Evolutionary conservation across 2,113 vertebrate species (phyloP).

Genomic region (Drymodes brunneopygia): DNA sequence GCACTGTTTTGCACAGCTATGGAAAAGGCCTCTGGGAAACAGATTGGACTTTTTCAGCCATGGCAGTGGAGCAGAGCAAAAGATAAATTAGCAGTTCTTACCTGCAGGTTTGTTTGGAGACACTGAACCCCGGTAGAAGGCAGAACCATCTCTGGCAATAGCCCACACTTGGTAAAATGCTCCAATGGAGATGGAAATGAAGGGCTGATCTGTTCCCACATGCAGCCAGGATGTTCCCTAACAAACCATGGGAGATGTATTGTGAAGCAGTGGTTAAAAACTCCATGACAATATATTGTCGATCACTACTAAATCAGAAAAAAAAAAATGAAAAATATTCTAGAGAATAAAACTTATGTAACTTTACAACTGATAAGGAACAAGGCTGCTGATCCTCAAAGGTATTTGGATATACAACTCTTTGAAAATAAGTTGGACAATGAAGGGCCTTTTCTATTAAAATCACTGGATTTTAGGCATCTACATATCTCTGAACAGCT

Average conservation of each 20-base stretch:
- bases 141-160: slow-evolving; percentile 88
- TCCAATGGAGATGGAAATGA: slow-evolving; percentile 88
- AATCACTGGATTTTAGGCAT: background rate
- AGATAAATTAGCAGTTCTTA: slow-evolving; percentile 25
- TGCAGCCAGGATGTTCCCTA: slow-evolving; percentile 96
- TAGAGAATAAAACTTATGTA: background rate
- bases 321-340: background rate
- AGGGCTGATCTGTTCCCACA: slow-evolving; percentile 93
- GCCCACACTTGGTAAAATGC: slow-evolving; percentile 91
- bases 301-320: background rate
- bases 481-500: background rate
- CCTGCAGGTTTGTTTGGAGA: slow-evolving; percentile 86
- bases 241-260: background rate
- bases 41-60: background rate
- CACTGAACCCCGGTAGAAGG: slow-evolving; percentile 92
- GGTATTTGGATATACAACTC: background rate
- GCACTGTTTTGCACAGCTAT: background rate
- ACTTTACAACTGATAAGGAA: background rate
- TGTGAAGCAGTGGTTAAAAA: background rate
- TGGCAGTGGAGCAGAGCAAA: background rate
- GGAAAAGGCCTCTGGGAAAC: background rate
- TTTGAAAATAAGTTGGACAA: background rate
- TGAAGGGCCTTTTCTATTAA: background rate
- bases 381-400: background rate
- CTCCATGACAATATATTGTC: background rate